Conservation (phyloP, 2,888 invertebrate species). For the Limenitis camilla region DNA sequence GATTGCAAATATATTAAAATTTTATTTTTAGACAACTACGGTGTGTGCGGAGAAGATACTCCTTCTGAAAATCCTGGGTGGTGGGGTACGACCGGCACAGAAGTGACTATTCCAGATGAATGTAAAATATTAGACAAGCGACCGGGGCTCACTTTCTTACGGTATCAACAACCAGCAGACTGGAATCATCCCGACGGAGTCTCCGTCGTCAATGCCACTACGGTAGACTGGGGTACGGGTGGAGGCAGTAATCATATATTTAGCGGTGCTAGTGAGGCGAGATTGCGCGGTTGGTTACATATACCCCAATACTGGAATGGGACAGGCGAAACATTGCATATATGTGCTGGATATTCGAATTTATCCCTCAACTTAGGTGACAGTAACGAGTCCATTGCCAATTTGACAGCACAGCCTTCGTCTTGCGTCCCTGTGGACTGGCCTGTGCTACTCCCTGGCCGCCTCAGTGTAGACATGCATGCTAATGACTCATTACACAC, state of each 20-base stretch:
- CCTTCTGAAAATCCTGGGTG: slow-evolving; percentile 88
- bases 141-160: slow-evolving; percentile 91
- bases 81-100: slow-evolving; percentile 91
- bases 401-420: slow-evolving; percentile 79
- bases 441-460: slow-evolving; percentile 77
- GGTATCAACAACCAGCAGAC: slow-evolving; percentile 91
- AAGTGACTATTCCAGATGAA: slow-evolving; percentile 81
- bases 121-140: slow-evolving; percentile 86
- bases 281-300: slow-evolving; percentile 87
- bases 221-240: slow-evolving; percentile 85
- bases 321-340: slow-evolving; percentile 79
- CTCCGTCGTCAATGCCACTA: slow-evolving; percentile 88
- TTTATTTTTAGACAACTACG: slow-evolving; percentile 77
- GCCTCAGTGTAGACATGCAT: slow-evolving; percentile 79
- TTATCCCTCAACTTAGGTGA: slow-evolving; percentile 78
- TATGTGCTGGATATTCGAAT: slow-evolving; percentile 86
- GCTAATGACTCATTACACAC: slow-evolving; percentile 76
- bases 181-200: slow-evolving; percentile 92
- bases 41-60: slow-evolving; percentile 89
- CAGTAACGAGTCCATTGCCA: slow-evolving; percentile 70
- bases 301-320: slow-evolving; percentile 84
- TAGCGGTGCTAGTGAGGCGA: slow-evolving; percentile 82
- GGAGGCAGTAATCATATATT: slow-evolving; percentile 80
- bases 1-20: background rate
- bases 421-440: slow-evolving; percentile 81